phyloP scores from a whole-genome alignment of 2,113 vertebrate species.

The Poeciliopsis occidentalis region DNA sequence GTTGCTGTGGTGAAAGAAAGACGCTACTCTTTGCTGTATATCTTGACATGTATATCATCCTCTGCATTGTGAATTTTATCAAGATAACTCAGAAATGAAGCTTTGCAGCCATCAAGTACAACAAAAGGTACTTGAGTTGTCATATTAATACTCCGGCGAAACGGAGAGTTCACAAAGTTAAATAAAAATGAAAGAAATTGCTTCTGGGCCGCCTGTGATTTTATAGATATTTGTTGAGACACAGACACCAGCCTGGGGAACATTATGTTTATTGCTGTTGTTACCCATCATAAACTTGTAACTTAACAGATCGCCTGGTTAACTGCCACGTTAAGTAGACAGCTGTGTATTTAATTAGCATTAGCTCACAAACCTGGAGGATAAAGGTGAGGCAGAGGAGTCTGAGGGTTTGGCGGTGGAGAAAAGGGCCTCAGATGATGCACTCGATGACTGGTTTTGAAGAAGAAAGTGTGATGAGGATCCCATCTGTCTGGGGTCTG shows the following conservation, averaged over 20 bases:
- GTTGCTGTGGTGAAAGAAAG: not conserved
- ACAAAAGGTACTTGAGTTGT: not conserved
- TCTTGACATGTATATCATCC: not conserved
- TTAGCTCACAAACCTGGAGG: slow-evolving; percentile 71
- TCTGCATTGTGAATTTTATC: not conserved
- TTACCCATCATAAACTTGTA: slow-evolving; percentile 46
- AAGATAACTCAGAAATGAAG: not conserved
- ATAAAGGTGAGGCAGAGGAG: slow-evolving; percentile 63
- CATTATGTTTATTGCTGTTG: slow-evolving; percentile 31
- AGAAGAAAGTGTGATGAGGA: slow-evolving; percentile 74
- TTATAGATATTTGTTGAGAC: not conserved
- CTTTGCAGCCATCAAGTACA: too few relatives aligned
- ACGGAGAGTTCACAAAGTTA: not conserved
- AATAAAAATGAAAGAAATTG: not conserved
- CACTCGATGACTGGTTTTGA: slow-evolving; percentile 34
- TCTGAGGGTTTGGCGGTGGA: slow-evolving; percentile 25
- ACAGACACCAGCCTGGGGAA: not conserved
- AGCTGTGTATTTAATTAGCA: slow-evolving; percentile 67
- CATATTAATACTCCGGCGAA: not conserved
- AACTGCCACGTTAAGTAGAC: slow-evolving; percentile 69
- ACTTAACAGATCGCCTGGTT: slow-evolving; percentile 41
- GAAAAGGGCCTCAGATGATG: slow-evolving; percentile 8
- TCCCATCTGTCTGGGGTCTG: slow-evolving; percentile 79
- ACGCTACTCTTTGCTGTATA: not conserved
- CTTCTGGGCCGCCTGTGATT: not conserved